Conservation (phyloP, 53 echinoderm and acorn worm species). For the Astropecten irregularis region DNA sequence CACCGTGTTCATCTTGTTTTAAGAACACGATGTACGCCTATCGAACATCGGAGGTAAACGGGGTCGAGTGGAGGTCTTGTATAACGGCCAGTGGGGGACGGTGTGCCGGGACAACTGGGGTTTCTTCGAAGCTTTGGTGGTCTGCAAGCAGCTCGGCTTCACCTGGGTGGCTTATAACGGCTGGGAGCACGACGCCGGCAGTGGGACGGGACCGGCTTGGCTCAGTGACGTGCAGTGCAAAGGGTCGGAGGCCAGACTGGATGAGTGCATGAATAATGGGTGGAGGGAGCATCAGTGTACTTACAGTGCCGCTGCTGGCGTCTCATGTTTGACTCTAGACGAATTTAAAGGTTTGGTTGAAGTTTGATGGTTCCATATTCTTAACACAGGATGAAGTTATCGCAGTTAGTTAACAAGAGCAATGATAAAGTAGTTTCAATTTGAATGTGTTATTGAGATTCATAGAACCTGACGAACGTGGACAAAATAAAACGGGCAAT, state of each 20-base stretch:
- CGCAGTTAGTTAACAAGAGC: no score
- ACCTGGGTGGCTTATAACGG: neutral
- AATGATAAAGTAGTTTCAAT: no score
- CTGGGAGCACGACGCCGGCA: constrained; percentile 17
- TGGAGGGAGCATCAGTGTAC: constrained; percentile 28
- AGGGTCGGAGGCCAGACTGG: constrained; percentile 40
- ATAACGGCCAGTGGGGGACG: constrained; percentile 23
- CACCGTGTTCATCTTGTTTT: neutral
- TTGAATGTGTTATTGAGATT: no score
- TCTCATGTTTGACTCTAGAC: neutral
- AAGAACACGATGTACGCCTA: constrained; percentile 26
- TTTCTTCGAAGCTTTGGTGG: constrained; percentile 28
- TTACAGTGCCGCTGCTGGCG: neutral
- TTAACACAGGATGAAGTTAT: no score
- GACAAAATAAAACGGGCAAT: no score
- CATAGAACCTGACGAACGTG: no score
- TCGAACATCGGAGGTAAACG: neutral
- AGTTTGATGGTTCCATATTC: no score
- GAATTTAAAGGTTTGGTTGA: constrained; percentile 4
- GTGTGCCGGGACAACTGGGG: constrained; percentile 22
- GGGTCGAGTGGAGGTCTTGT: constrained; percentile 33
- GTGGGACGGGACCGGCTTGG: constrained; percentile 29
- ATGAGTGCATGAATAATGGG: constrained; percentile 8
- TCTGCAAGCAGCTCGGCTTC: constrained; percentile 36
- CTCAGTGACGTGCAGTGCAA: constrained; percentile 23